Conservation (phyloP, 1,140 invertebrate species). For the Drosophila nigrodunni region DNA sequence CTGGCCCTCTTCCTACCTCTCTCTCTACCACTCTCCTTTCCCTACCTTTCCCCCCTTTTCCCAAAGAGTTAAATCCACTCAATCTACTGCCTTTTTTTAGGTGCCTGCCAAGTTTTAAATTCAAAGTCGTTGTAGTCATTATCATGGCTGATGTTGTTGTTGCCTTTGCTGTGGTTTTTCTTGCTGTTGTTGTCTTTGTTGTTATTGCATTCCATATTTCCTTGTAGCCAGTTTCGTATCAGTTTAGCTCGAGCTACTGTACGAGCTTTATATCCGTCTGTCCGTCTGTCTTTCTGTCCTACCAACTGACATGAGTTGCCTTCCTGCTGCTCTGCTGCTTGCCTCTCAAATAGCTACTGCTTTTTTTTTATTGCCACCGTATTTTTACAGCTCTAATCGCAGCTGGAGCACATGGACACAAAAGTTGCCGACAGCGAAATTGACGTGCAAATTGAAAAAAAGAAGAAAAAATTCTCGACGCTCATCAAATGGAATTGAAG, state of each 20-base stretch:
- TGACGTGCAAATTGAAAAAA: conserved; percentile 70
- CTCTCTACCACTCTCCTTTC: neutral
- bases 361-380: conserved; percentile 65
- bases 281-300: conserved; percentile 28
- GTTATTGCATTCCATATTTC: conserved; percentile 45
- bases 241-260: conserved; percentile 37
- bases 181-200: conserved; percentile 16
- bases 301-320: conserved; percentile 5
- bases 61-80: neutral
- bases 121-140: conserved; percentile 9
- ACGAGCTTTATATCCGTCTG: conserved; percentile 12
- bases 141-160: conserved; percentile 17
- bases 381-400: conserved; percentile 76
- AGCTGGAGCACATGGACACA: conserved; percentile 3
- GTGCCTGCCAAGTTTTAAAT: conserved; percentile 23
- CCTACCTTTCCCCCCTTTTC: neutral
- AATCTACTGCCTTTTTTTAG: neutral
- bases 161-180: conserved; percentile 16
- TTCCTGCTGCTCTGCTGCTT: conserved; percentile 14
- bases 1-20: neutral
- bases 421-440: conserved; percentile 62
- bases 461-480: conserved; percentile 23
- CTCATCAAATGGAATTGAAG: conserved; percentile 55
- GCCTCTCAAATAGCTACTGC: neutral
- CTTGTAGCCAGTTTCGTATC: conserved; percentile 32